These are phyloP conservation scores for Acipenser transmontanus DNA, from an alignment of 2,797 vertebrate genomes.

Conservation along the genomic window DNA sequence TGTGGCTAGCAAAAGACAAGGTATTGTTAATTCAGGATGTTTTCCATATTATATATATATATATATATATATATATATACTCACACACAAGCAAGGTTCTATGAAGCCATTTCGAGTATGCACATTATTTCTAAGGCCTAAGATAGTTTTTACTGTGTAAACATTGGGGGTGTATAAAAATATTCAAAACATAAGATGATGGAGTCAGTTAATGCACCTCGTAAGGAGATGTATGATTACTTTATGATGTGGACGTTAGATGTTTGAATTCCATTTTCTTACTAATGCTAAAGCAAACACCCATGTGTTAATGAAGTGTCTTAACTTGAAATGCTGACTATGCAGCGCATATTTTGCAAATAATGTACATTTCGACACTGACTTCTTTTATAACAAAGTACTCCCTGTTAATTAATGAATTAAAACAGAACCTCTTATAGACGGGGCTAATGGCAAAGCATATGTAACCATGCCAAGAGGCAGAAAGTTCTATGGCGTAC, in stretches of 20 bases:
- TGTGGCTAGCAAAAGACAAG: no score
- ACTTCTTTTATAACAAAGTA: slow-evolving; percentile 16
- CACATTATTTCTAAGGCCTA: slow-evolving; percentile 10
- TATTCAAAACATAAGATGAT: slow-evolving; percentile 60
- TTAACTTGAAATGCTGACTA: slow-evolving; percentile 12
- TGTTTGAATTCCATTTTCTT: slow-evolving; percentile 39
- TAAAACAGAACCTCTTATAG: background rate
- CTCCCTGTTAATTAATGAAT: slow-evolving; percentile 8
- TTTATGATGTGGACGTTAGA: slow-evolving; percentile 31
- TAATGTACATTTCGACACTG: slow-evolving; percentile 11
- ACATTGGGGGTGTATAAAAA: slow-evolving; percentile 44
- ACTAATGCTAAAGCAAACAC: slow-evolving; percentile 32
- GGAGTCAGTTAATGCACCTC: slow-evolving; percentile 50
- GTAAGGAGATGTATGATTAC: slow-evolving; percentile 24
- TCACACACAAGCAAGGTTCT: no score
- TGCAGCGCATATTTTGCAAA: slow-evolving; percentile 12
- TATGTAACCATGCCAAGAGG: background rate
- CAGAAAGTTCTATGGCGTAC: background rate
- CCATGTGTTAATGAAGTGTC: slow-evolving; percentile 25
- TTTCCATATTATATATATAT: no score
- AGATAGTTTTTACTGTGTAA: slow-evolving; percentile 16
- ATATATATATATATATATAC: no score
- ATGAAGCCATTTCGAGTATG: no score
- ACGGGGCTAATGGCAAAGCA: background rate
- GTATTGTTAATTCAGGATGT: no score